Evolutionary conservation across 2,888 invertebrate species (phyloP), one percentile per base, ranked within the genome.

Genomic region (Epinotia demarniana): DNA sequence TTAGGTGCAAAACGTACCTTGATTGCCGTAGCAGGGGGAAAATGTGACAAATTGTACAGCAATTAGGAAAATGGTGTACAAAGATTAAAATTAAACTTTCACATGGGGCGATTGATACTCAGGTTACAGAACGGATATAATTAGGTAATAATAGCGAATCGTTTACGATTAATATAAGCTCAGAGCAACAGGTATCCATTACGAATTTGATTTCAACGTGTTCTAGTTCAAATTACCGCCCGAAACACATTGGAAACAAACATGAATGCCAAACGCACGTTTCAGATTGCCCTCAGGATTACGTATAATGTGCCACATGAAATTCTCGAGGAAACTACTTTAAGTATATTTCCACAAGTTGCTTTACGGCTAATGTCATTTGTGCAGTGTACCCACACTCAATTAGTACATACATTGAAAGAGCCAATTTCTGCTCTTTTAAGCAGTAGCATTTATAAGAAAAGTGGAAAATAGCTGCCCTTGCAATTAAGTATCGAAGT

Each of bases 11-110:
- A 75, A 66, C 64, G 75, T 71, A 66, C 66, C 70, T 76, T 79
- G 72, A 77, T 73, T 73, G 73, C 77, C 19, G 71, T 77, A 64
- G 60, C 16, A 75, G 78, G 77, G 78, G 77, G 77, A 75, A 75
- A 75, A 74, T 73, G 77, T 80, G 82, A 82, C 82, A 82, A 83
- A 83, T 83, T 78, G 80, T 79, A 75, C 77, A 78, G 79, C 83
- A 85, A 84, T 85, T 85, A 84, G 73, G 82, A 82, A 82, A 84
- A 75, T 75, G 80, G 80, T 82, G 80, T 81, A 79, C 79, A 79
- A 77, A 80, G 79, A 81, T 84, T 81, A 81, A 82, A 82, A 81
- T 83, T 79, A 82, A 84, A 81, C 77, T 79, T 78, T 78, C 72
- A 80, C 70, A 73, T 73, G 77, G 73, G 70, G 73, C 53, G 39